Evolutionary conservation across 2,888 invertebrate species (phyloP), one percentile per base, ranked within the genome.

Genomic region (Syritta pipiens): DNA sequence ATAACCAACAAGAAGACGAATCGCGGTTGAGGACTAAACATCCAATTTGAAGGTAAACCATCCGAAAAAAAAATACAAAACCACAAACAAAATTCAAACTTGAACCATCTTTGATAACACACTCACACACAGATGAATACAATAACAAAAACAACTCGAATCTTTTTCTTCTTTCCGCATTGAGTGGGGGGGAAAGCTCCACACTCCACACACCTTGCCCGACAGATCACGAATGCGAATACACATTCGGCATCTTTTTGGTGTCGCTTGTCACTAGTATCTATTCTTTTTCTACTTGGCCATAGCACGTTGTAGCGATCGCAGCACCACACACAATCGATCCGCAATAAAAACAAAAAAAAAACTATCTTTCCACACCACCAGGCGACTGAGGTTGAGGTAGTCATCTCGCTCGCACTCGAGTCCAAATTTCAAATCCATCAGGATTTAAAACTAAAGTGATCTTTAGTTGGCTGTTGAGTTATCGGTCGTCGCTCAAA

Each of bases 401-500:
- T 72, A 46, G 22, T 22, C 46, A 46, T 71, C 55, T 75, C 59
- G 55, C 24, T 65, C 30, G 40, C 12, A 53, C 9, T 28, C 10
- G 24, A 57, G 42, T 74, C 65, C 60, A 49, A 76, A 76, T 69
- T 63, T 57, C 37, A 71, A 62, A 77, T 57, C 32, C 37, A 44
- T 62, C 74, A 82, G 75, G 82, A 82, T 75, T 82, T 82, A 82
- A 82, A 82, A 82, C 75, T 81, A 75, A 81, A 82, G 77, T 65
- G 53, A 72, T 65, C 67, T 49, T 67, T 74, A 24, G 72, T 72
- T 60, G 75, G 74, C 49, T 59, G 72, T 81, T 75, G 81, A 82
- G 82, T 82, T 74, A 79, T 81, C 81, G 77, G 77, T 81, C 49
- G 81, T 71, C 82, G 77, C 65, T 82, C 77, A 65, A 77, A 76